These are phyloP conservation scores for Nemopilema nomurai DNA, from an alignment of 30 jellyfish, hydroid and myxozoan genomes.

Conservation along the genomic window DNA sequence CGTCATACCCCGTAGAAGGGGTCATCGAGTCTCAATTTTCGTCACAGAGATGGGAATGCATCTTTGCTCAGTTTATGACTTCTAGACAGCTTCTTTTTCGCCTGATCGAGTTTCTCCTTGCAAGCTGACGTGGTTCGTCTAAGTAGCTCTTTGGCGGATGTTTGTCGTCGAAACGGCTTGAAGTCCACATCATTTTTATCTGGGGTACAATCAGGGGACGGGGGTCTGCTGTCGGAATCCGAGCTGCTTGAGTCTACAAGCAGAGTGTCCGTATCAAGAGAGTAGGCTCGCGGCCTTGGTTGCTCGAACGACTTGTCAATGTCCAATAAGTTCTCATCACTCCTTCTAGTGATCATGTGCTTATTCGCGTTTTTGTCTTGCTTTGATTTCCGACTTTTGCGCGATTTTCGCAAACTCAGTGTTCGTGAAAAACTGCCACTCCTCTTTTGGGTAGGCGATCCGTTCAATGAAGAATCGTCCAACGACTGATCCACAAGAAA, in stretches of 20 bases:
- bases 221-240: conserved; percentile 56
- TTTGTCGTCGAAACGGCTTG: conserved; percentile 54
- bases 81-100: conserved; percentile 51
- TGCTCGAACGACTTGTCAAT: conserved; percentile 10
- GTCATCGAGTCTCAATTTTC: neutral
- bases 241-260: conserved; percentile 46
- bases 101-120: conserved; percentile 55
- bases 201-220: conserved; percentile 33
- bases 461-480: neutral
- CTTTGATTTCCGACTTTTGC: conserved; percentile 20
- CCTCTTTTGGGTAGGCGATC: conserved; percentile 41
- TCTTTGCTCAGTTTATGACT: conserved; percentile 22
- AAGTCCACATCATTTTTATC: conserved; percentile 9
- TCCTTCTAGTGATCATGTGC: conserved; percentile 3
- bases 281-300: conserved; percentile 39
- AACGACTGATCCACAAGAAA: conserved; percentile 67
- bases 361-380: conserved; percentile 15
- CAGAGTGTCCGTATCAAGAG: conserved; percentile 32
- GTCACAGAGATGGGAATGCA: neutral
- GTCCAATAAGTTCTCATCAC: conserved; percentile 62
- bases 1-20: neutral
- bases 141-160: conserved; percentile 65
- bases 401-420: conserved; percentile 29
- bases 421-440: conserved; percentile 63
- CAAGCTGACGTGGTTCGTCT: conserved; percentile 73